Evolutionary conservation across 1,140 invertebrate genomes (phyloP).

Genomic region (Drosophila repleta): DNA sequence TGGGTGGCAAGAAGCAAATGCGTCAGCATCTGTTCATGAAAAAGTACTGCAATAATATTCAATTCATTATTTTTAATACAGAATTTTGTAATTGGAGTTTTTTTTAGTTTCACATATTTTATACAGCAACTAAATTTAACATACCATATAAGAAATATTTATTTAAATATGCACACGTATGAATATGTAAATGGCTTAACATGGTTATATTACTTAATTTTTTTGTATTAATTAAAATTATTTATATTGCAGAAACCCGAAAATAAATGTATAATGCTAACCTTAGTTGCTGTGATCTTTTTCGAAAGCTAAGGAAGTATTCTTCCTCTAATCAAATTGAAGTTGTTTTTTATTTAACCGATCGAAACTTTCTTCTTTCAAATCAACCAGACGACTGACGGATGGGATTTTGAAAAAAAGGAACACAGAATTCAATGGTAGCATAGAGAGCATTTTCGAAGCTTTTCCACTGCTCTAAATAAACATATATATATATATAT

Average conservation of each 20-base stretch:
- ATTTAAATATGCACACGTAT: too few relatives aligned
- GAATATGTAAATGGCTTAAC: too few relatives aligned
- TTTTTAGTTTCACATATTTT: too few relatives aligned
- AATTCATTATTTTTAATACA: too few relatives aligned
- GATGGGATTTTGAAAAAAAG: background rate
- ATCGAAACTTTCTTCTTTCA: background rate
- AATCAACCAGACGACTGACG: constrained; percentile 11
- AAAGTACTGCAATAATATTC: too few relatives aligned
- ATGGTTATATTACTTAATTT: too few relatives aligned
- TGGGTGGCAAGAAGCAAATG: background rate
- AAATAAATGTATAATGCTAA: background rate
- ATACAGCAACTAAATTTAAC: too few relatives aligned
- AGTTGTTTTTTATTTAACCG: background rate
- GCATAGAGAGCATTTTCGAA: background rate
- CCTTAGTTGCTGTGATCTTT: background rate
- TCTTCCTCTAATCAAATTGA: background rate
- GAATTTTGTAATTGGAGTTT: too few relatives aligned
- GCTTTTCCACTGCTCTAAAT: constrained; percentile 1
- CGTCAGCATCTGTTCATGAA: too few relatives aligned
- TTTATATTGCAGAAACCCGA: too few relatives aligned
- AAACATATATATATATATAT: background rate
- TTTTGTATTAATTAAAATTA: too few relatives aligned
- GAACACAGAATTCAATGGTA: background rate
- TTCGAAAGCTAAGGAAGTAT: background rate
- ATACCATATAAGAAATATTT: background rate